A percentile compares a stretch with the other conserved stretches of the same genome.
Evolutionary conservation across 1,140 invertebrate species (phyloP).

Genomic region (Caenorhabditis briggsae): DNA sequence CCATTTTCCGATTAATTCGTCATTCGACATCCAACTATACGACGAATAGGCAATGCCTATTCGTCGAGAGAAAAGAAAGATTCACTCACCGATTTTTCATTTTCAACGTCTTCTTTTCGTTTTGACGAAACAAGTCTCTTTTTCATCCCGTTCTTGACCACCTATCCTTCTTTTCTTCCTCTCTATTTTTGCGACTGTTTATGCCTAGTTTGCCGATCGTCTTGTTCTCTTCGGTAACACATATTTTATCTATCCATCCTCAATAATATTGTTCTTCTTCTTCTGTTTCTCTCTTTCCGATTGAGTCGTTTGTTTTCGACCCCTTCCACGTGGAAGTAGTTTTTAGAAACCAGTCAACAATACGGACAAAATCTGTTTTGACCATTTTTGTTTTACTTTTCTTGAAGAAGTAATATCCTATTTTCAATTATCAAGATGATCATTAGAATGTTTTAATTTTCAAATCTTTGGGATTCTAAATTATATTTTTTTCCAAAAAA

Average conservation of each 20-base stretch:
- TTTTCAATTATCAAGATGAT: too few species aligned
- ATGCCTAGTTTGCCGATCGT: slow-evolving; percentile 8
- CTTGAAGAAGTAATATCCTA: too few species aligned
- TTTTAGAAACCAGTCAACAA: not conserved
- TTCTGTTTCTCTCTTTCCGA: not conserved
- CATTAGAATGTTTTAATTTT: too few species aligned
- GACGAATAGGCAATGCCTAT: slow-evolving; percentile 18
- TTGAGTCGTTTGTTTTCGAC: not conserved
- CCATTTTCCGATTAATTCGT: slow-evolving; percentile 16
- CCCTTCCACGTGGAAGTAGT: not conserved
- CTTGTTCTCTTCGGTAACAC: slow-evolving; percentile 3
- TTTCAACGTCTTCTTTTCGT: not conserved
- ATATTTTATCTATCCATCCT: not conserved
- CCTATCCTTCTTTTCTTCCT: not conserved
- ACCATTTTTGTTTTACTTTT: too few species aligned
- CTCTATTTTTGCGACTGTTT: not conserved
- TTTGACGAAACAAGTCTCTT: not conserved
- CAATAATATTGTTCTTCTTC: not conserved
- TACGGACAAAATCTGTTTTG: not conserved
- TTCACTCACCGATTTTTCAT: not conserved
- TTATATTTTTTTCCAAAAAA: too few species aligned
- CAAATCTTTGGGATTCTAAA: too few species aligned
- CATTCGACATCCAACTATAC: slow-evolving; percentile 8
- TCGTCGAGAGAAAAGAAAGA: slow-evolving; percentile 22
- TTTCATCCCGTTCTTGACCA: not conserved